Conservation (phyloP, 2,888 invertebrate species). For the Cryptocheilus praepositus region DNA sequence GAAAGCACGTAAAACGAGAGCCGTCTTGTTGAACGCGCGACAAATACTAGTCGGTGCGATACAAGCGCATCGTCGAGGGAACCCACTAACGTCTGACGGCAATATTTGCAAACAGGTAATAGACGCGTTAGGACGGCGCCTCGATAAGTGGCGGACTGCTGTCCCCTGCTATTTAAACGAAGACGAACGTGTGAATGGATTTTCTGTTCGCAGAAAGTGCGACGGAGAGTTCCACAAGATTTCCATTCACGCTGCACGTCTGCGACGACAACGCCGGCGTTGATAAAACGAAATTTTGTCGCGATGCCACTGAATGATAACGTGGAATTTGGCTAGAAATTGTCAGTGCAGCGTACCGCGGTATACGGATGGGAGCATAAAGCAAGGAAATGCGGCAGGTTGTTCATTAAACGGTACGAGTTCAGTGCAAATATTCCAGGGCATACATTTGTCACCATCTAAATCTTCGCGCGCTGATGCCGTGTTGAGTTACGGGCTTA, state of each 20-base stretch:
- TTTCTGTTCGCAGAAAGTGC: conserved; percentile 63
- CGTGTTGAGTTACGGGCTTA: no score
- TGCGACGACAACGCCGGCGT: neutral
- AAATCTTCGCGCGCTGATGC: no score
- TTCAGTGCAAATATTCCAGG: no score
- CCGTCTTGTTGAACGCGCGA: conserved; percentile 15
- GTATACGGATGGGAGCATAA: no score
- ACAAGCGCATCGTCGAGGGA: conserved; percentile 37
- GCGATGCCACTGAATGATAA: no score
- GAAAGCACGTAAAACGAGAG: neutral
- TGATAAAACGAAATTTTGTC: no score
- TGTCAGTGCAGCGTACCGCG: no score
- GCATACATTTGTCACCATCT: no score
- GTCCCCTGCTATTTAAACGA: conserved; percentile 54
- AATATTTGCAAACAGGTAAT: conserved; percentile 68
- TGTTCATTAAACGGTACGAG: no score
- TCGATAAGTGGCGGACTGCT: conserved; percentile 63
- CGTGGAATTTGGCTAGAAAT: no score
- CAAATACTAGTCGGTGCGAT: conserved; percentile 23
- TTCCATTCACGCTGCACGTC: conserved; percentile 53
- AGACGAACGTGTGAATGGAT: conserved; percentile 64
- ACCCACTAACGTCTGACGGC: conserved; percentile 58
- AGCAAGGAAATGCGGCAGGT: no score
- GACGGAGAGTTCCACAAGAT: conserved; percentile 57
- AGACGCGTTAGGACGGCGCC: conserved; percentile 67